Percentiles rank a stretch among this genome's conserved stretches.
Conservation (phyloP, 2,888 invertebrate species). For the Brenthis ino region DNA sequence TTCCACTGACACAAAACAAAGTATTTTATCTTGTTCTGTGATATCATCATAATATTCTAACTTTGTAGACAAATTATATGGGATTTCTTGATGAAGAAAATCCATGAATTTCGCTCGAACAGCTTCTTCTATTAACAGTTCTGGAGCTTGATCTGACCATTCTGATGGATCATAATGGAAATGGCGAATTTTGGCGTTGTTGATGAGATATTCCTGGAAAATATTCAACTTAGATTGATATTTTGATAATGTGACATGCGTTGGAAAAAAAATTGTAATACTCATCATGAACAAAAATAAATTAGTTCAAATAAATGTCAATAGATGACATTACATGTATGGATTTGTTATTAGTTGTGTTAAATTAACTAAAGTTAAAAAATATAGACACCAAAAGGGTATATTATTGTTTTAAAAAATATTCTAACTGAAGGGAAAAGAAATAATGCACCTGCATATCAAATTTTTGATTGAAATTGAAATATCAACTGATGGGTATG, state of each 20-base stretch:
- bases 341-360: no score
- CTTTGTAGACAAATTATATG: slow-evolving; percentile 86
- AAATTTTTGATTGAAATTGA: no score
- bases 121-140: slow-evolving; percentile 86
- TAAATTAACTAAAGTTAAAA: no score
- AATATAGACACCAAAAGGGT: no score
- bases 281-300: no score
- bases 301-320: no score
- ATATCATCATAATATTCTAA: slow-evolving; percentile 86
- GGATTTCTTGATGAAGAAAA: slow-evolving; percentile 91
- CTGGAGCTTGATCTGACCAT: slow-evolving; percentile 89
- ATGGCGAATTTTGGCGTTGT: slow-evolving; percentile 83
- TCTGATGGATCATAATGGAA: slow-evolving; percentile 86
- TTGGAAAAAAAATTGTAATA: no score
- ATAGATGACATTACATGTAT: no score
- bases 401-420: not conserved
- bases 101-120: slow-evolving; percentile 93
- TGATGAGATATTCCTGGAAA: slow-evolving; percentile 86
- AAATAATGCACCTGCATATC: no score
- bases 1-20: slow-evolving; percentile 82
- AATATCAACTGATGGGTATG: no score
- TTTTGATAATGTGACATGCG: no score
- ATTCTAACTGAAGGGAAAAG: no score
- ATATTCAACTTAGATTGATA: not conserved
- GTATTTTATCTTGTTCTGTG: slow-evolving; percentile 73